These are phyloP conservation scores for Acridotheres tristis DNA, from an alignment of 2,797 vertebrate species.

Conservation along the genomic window DNA sequence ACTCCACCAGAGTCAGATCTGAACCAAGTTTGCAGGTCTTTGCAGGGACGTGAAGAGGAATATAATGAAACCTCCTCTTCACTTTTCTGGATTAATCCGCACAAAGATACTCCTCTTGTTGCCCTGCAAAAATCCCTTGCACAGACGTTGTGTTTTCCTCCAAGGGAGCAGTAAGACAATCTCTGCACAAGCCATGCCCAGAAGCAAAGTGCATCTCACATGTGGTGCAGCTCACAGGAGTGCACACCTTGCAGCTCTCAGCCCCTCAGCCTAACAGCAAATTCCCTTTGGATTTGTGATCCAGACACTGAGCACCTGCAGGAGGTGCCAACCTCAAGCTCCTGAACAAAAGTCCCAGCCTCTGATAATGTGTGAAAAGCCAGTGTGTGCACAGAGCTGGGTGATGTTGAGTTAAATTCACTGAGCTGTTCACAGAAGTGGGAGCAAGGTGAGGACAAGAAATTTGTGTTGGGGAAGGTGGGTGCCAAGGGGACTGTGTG, in stretches of 20 bases:
- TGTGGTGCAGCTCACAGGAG: background rate
- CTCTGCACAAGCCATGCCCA: background rate
- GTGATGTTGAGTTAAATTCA: background rate
- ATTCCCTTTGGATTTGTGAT: background rate
- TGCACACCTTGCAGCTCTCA: background rate
- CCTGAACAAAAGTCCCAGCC: background rate
- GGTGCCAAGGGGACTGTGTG: background rate
- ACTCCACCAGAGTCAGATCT: background rate
- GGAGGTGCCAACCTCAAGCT: background rate
- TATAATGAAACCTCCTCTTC: background rate
- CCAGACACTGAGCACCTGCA: background rate
- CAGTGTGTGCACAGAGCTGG: background rate
- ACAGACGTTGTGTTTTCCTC: background rate
- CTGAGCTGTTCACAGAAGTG: background rate
- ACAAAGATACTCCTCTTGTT: background rate
- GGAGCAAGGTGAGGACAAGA: background rate
- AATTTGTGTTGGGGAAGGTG: background rate
- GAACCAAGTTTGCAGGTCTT: background rate
- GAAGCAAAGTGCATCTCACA: background rate
- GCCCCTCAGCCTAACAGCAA: background rate
- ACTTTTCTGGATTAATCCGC: constrained; percentile 16
- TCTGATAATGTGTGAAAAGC: background rate
- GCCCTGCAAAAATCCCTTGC: background rate
- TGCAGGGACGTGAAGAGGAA: background rate
- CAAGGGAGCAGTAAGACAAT: background rate